These are phyloP conservation scores for Charina bottae DNA, from an alignment of 2,113 vertebrate species.

Conservation along the genomic window DNA sequence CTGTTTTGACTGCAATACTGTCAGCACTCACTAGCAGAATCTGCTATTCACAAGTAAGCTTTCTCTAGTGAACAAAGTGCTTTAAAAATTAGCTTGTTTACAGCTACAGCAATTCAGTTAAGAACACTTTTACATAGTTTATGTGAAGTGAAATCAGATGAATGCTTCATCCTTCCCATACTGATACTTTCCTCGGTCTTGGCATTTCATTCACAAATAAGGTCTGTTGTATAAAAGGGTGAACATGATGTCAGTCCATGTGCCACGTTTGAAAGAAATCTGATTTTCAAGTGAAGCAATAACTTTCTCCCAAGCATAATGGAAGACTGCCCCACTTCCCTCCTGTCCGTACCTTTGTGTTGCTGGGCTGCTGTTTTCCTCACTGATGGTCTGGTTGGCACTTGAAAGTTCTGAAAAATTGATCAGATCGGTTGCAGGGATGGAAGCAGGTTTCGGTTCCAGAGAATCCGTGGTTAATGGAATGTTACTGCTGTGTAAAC, in stretches of 20 bases:
- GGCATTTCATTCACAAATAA: not conserved
- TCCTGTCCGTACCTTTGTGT: conserved; percentile 77
- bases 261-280: not conserved
- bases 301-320: not conserved
- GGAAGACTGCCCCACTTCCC: conserved; percentile 64
- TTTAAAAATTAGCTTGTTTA: not conserved
- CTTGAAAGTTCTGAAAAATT: conserved; percentile 74
- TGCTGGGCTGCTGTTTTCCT: conserved; percentile 63
- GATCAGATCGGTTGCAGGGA: conserved; percentile 77
- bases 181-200: not conserved
- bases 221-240: not conserved
- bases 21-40: not conserved
- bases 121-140: not conserved
- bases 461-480: conserved; percentile 72
- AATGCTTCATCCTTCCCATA: not conserved
- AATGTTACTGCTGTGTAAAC: conserved; percentile 84
- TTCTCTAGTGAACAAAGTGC: not conserved
- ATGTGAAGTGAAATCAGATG: not conserved
- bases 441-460: conserved; percentile 75
- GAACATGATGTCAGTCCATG: not conserved
- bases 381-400: conserved; percentile 65
- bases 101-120: not conserved
- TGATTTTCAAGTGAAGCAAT: conserved; percentile 23
- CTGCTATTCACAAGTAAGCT: not conserved
- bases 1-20: not conserved